Evolutionary conservation across 2,113 vertebrate species (phyloP).

Genomic region (Girardinichthys multiradiatus): DNA sequence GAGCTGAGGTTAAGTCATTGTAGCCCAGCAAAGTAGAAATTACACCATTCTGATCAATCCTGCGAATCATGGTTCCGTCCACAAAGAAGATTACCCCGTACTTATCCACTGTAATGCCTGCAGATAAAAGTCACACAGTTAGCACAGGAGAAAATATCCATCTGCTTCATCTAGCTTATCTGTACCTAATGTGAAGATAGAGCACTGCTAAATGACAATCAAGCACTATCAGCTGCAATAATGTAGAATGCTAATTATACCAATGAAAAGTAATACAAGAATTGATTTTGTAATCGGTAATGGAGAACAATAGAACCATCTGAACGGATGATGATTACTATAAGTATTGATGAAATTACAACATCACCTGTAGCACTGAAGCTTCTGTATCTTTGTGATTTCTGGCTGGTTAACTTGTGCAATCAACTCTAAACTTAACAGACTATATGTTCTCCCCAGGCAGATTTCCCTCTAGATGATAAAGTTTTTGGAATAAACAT

Average conservation of each 20-base stretch:
- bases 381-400: conserved; percentile 6
- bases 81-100: conserved; percentile 96
- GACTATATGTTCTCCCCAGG: too few relatives aligned
- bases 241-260: conserved; percentile 46
- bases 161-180: conserved; percentile 50
- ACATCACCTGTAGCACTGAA: conserved; percentile 33
- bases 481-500: too few relatives aligned
- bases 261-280: conserved; percentile 45
- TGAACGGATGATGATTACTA: conserved; percentile 49
- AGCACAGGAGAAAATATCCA: conserved; percentile 23
- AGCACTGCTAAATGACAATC: conserved; percentile 39
- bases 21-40: conserved; percentile 97
- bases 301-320: conserved; percentile 61
- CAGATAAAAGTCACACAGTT: conserved; percentile 27
- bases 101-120: conserved; percentile 97
- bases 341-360: conserved; percentile 56
- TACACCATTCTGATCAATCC: conserved; percentile 96
- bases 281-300: conserved; percentile 61
- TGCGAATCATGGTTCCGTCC: conserved; percentile 96
- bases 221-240: conserved; percentile 21
- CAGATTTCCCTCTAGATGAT: too few relatives aligned
- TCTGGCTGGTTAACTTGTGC: neutral
- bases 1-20: conserved; percentile 95
- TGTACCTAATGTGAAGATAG: conserved; percentile 39
- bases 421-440: too few relatives aligned